These are phyloP conservation scores for Corythucha ciliata DNA, from an alignment of 2,888 invertebrate genomes.

Conservation along the genomic window DNA sequence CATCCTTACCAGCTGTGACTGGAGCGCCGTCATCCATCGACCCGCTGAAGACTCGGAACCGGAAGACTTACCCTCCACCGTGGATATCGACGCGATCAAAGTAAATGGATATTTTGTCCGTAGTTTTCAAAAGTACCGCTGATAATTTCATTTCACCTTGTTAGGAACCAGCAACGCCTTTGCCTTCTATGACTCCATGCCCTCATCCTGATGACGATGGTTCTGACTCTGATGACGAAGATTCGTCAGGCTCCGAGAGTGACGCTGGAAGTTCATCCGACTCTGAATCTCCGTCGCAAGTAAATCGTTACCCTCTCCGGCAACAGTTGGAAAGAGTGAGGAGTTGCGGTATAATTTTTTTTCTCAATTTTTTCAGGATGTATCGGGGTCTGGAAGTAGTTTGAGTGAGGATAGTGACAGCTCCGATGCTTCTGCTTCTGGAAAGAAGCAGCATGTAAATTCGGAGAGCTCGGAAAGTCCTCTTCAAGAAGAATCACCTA, in stretches of 20 bases:
- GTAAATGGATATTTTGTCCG: conserved; percentile 31
- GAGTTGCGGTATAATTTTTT: background rate
- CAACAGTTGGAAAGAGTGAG: background rate
- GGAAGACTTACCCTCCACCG: conserved; percentile 54
- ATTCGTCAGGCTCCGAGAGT: conserved; percentile 42
- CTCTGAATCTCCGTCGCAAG: conserved; percentile 44
- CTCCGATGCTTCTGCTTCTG: too few species aligned
- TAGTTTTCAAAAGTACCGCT: background rate
- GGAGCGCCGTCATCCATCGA: conserved; percentile 40
- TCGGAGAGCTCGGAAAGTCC: too few species aligned
- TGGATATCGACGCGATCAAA: conserved; percentile 57
- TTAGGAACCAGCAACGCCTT: conserved; percentile 35
- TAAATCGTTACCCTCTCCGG: conserved; percentile 15
- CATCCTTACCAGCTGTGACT: conserved; percentile 39
- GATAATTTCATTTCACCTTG: background rate
- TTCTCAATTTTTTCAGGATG: too few species aligned
- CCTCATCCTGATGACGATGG: conserved; percentile 41
- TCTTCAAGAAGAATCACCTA: too few species aligned
- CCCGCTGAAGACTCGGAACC: conserved; percentile 50
- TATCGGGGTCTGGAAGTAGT: too few species aligned
- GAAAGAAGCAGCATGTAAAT: too few species aligned
- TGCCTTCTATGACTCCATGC: conserved; percentile 34
- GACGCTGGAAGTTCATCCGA: conserved; percentile 42
- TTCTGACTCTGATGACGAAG: conserved; percentile 44
- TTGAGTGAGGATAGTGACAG: too few species aligned